These are phyloP conservation scores for Platygyra sinensis DNA, from an alignment of 64 coral and sea anemone species.

Conservation along the genomic window DNA sequence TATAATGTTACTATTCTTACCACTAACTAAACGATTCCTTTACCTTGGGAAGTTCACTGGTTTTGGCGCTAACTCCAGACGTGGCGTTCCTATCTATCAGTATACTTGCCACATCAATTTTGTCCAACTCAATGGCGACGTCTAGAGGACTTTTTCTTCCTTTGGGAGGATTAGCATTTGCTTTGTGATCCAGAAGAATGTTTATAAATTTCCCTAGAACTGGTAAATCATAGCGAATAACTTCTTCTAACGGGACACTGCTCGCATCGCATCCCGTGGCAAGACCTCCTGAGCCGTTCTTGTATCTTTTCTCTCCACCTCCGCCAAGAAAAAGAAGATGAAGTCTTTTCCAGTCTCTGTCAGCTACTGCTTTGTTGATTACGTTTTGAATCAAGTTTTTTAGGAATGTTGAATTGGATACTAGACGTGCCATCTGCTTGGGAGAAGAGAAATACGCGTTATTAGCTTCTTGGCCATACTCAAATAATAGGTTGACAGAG, in stretches of 20 bases:
- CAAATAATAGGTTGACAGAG: no score
- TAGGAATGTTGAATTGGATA: constrained; percentile 16
- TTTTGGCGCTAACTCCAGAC: not conserved
- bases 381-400: constrained; percentile 12
- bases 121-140: constrained; percentile 14
- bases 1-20: no score
- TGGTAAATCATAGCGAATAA: not conserved
- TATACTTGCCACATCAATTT: constrained; percentile 23
- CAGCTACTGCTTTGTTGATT: constrained; percentile 6
- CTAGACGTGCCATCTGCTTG: constrained; percentile 18
- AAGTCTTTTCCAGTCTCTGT: constrained; percentile 40
- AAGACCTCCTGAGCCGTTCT: constrained; percentile 12
- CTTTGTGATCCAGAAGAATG: constrained; percentile 31
- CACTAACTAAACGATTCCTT: no score
- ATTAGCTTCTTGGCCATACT: no score
- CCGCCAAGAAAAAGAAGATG: constrained; percentile 44
- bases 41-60: not conserved
- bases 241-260: constrained; percentile 22
- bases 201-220: not conserved
- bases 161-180: not conserved
- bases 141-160: constrained; percentile 4
- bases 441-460: not conserved
- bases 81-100: constrained; percentile 1
- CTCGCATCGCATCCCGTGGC: constrained; percentile 50
- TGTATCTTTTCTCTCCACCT: not conserved